Evolutionary conservation across 2,888 invertebrate genomes (phyloP).

Genomic region (Brachyopa scutellaris): DNA sequence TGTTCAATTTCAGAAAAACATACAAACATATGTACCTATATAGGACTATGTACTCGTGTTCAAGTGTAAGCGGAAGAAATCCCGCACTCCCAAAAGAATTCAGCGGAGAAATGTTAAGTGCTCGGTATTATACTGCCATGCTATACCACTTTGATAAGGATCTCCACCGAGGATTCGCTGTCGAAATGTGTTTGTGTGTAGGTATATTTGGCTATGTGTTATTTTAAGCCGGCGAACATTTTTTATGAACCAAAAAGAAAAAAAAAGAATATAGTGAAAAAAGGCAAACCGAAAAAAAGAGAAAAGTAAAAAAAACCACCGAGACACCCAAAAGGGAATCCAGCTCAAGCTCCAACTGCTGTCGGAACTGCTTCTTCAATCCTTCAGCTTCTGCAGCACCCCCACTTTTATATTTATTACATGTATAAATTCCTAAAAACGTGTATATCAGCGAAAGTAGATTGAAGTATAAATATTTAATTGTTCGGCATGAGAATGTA

Average conservation of each 20-base stretch:
- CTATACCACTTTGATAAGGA: slow-evolving; percentile 64
- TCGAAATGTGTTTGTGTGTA: slow-evolving; percentile 51
- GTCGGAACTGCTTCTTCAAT: slow-evolving; percentile 49
- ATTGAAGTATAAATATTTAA: slow-evolving; percentile 75
- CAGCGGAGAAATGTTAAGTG: slow-evolving; percentile 69
- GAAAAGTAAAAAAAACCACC: slow-evolving; percentile 8
- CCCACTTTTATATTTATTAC: slow-evolving; percentile 75
- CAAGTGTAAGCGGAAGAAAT: slow-evolving; percentile 26
- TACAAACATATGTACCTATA: no score
- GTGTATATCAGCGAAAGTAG: slow-evolving; percentile 74
- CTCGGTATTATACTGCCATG: slow-evolving; percentile 64
- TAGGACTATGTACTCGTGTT: no score
- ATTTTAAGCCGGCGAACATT: slow-evolving; percentile 45
- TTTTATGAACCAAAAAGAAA: slow-evolving; percentile 29
- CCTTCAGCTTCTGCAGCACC: slow-evolving; percentile 63
- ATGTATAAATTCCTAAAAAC: slow-evolving; percentile 74
- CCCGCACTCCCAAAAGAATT: slow-evolving; percentile 61
- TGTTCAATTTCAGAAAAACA: slow-evolving; percentile 36
- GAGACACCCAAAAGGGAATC: slow-evolving; percentile 24
- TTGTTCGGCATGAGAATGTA: slow-evolving; percentile 66
- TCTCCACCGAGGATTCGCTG: slow-evolving; percentile 56
- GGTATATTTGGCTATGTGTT: no score
- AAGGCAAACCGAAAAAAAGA: background rate
- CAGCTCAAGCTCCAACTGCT: slow-evolving; percentile 20
- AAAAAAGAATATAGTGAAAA: slow-evolving; percentile 23